Conservation (phyloP, 1,140 invertebrate genomes). For the Apis dorsata region DNA sequence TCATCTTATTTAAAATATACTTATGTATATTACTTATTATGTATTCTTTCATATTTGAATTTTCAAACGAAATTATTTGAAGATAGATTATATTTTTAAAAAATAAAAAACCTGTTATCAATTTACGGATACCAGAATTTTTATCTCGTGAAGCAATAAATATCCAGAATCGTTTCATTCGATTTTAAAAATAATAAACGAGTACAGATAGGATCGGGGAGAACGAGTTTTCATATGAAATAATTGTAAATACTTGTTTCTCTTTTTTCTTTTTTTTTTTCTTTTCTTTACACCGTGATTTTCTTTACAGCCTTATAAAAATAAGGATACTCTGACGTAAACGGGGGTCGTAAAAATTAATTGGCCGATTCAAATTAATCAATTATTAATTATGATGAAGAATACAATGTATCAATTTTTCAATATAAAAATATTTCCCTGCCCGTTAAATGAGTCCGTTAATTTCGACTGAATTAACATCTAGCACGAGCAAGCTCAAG, state of each 20-base stretch:
- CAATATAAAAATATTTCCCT: background rate
- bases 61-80: too few species aligned
- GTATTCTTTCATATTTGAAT: too few species aligned
- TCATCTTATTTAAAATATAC: too few species aligned
- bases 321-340: background rate
- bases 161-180: background rate
- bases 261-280: background rate
- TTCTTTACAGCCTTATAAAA: background rate
- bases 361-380: conserved; percentile 1
- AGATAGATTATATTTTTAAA: too few species aligned
- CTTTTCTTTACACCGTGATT: background rate
- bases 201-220: background rate
- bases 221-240: background rate
- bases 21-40: too few species aligned
- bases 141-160: background rate
- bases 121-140: background rate
- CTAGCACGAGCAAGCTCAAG: background rate
- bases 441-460: background rate
- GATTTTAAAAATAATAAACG: background rate
- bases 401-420: background rate
- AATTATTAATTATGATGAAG: background rate
- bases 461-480: background rate
- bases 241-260: too few species aligned
- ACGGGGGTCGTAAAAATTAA: conserved; percentile 9
- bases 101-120: background rate